Base-by-base conservation (phyloP, 2,113 vertebrate species). In the Microcebus jonahi region DNA sequence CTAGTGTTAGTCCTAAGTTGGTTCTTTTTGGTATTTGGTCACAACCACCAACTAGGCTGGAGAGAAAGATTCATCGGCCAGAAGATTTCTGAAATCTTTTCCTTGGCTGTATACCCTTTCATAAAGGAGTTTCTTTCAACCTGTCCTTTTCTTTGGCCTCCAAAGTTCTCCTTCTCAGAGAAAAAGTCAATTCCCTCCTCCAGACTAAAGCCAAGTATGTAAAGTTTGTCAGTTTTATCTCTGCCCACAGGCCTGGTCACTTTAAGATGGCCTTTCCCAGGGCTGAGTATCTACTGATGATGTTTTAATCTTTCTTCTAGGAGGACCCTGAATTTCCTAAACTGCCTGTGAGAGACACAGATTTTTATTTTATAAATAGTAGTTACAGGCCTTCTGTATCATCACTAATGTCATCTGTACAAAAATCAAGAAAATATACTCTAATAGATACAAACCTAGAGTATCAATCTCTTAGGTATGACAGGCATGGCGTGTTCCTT, bases 11-110 rank as follows among this genome's bases (percentile, higher is more conserved):
- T 77, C 25, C 68, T 55, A 57, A 70, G 31, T 12, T 93, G 42
- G 34, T 63, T 91, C 31, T 90, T 82, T 59, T 57, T 57, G 59
- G 48, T 85, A 50, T 67, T 34, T 80, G 63, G 27, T 67, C 48
- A 89, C 2, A 80, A n/a, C 21, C 65, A 48, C 36, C 59, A 90
- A 50, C 34, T 50, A 79, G 53, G 61, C 45, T 83, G 31, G 70
- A 45, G 25, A 79, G 53, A 67, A 79, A 91, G 71, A 73, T 50
- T 87, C 20, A 55, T 53, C 55, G 76, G 34, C 29, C 13, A 53
- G 48, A 71, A 81, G 34, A n/a, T 36, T 96, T 88, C 50, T 91
- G 61, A 94, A 95, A 94, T 83, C 15, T 84, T 91, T 89, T 70
- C 59, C n/a, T 71, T 70, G 68, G n/a, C n/a, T 88, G 20, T 88